Evolutionary conservation across 2,113 vertebrate genomes (phyloP), one percentile per base, ranked within the genome.

Genomic region (Phoxinus phoxinus): DNA sequence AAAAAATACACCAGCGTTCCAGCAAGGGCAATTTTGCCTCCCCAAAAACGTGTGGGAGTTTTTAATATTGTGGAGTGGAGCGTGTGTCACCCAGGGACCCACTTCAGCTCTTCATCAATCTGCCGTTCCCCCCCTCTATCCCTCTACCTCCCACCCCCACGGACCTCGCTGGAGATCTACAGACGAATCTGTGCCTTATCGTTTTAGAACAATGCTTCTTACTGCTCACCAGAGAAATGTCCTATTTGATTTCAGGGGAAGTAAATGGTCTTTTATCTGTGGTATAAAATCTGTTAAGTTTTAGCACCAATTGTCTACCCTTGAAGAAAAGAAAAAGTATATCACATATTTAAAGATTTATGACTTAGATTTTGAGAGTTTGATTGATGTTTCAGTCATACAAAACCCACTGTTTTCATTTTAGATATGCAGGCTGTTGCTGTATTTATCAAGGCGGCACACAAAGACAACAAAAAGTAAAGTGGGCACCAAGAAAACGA

Each of bases 21-120:
- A 51, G 90, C 89, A 91, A 92, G 91, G 93, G 93, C 92, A 91
- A 92, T 94, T 92, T 91, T 88, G 87, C 89, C 91, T 89, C 90
- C 91, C 87, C 79, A 83, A 86, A 90, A 93, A 90, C 90, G 90
- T 87, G 94, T 94, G 94, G 94, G 94, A 94, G 94, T 94, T 94
- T 95, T 94, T 94, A 94, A 94, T 94, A 94, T 94, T 89, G 92
- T 87, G 91, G 87, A 93, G 93, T 91, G 91, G 88, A 92, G 93
- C 90, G 90, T 81, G 83, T 19, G 86, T 75, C 89, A 80, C 91
- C 93, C 87, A 81, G 94, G 93, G 94, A 94, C 91, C 79, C 84
- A 71, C 88, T 93, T 93, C 91, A 90, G 92, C 93, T 94, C 93
- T 94, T 94, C 93, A 93, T 94, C 93, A 95, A 94, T 94, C 93